These are phyloP conservation scores for Drosophila kuntzei DNA, from an alignment of 2,888 invertebrate genomes.

Conservation along the genomic window DNA sequence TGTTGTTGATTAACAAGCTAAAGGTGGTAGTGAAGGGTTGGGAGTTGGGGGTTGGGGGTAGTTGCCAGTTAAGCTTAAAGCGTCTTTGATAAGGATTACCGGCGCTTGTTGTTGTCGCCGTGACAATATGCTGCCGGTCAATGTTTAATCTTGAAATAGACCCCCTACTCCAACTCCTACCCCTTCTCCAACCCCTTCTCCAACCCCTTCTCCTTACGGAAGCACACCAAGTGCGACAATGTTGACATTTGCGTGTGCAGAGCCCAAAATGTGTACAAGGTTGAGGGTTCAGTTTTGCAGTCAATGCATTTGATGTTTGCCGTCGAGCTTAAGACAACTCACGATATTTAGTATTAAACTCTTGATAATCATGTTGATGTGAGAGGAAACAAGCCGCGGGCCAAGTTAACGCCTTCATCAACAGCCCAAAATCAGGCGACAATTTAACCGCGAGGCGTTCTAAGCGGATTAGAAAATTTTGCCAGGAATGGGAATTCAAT, in stretches of 20 bases:
- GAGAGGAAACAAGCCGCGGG: conserved; percentile 38
- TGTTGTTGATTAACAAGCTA: conserved; percentile 33
- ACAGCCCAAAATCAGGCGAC: conserved; percentile 38
- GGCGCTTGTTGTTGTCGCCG: conserved; percentile 56
- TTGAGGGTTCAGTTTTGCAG: conserved; percentile 11
- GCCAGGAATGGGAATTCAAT: conserved; percentile 6
- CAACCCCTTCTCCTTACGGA: too few relatives aligned
- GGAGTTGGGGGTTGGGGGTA: neutral
- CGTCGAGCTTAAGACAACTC: conserved; percentile 70
- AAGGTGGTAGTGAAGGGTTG: neutral
- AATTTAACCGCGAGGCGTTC: conserved; percentile 48
- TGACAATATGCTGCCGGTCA: conserved; percentile 76
- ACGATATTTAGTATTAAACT: conserved; percentile 51
- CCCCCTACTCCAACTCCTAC: conserved; percentile 3
- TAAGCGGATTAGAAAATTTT: conserved; percentile 67
- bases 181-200: conserved; percentile 9
- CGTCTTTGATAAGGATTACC: conserved; percentile 74
- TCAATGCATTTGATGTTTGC: conserved; percentile 56
- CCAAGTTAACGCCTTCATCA: conserved; percentile 58
- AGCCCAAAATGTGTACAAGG: conserved; percentile 5
- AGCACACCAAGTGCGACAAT: conserved; percentile 72
- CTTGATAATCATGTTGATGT: conserved; percentile 13
- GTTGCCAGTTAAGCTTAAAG: conserved; percentile 25
- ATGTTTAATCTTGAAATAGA: conserved; percentile 56
- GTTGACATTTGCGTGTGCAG: conserved; percentile 73